Evolutionary conservation across 2,888 invertebrate species (phyloP), one percentile per base, ranked within the genome.

Genomic region (Micropterix aruncella): DNA sequence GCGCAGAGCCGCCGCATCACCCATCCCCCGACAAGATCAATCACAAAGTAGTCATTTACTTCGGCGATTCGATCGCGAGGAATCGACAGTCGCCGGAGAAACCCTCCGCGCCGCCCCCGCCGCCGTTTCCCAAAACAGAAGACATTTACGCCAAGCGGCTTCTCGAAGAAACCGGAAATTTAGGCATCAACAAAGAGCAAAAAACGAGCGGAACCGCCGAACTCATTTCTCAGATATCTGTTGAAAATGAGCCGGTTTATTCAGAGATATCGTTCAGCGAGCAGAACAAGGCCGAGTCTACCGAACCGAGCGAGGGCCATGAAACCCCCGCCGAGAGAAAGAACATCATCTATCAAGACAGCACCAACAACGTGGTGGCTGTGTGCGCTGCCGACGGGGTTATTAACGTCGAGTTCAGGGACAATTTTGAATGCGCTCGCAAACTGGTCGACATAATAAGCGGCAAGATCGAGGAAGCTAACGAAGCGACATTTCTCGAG

Each of bases 41-140:
- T 51, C 80, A 82, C 56, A 80, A 78, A 64, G 80, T 81, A n/a
- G 78, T 82, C 41, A 80, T 82, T 53, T 82, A 81, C 58, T 82
- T 81, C 51, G 82, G 81, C 19, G 82, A 82, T 56, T 77, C 79
- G 2, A 74, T 77, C 40, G 69, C 70, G 46, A 62, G 73, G 36
- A 69, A 68, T 51, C 58, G 56, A 48, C 55, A 53, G 15, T 58
- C 56, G 36, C 51, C 55, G 2, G 56, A 57, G 17, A 61, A 61
- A 50, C 65, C 63, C 50, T 38, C n/a, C 14, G 17, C 16, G 43
- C 38, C 12, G n/a, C 4, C 5, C 12, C 5, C 9, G 18, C 12
- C 12, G 5, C 7, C 4, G 7, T 9, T 16, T 9, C 15, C 17
- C 9, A 45, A 27, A 27, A 50, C 48, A 18, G 71, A 71, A 56